phyloP scores from a whole-genome alignment of 2,113 vertebrate species.

The Sarotherodon lohbergeri region DNA sequence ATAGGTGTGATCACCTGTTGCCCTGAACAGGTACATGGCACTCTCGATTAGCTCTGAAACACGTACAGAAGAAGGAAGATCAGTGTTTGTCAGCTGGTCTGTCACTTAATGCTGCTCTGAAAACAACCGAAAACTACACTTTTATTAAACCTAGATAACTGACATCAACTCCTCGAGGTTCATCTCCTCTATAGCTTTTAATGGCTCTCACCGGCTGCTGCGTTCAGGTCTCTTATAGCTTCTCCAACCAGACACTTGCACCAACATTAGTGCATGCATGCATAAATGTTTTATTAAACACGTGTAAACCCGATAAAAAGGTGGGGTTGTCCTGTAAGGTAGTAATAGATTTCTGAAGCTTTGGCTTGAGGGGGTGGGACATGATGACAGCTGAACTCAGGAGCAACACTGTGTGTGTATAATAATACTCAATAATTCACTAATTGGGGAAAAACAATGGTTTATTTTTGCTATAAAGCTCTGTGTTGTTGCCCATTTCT shows the following conservation, averaged over 20 bases:
- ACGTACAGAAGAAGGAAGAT: background rate
- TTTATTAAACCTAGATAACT: background rate
- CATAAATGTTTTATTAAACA: background rate
- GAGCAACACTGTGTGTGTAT: no score
- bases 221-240: no score
- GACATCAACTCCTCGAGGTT: background rate
- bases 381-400: background rate
- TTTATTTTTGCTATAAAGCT: rapidly evolving
- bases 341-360: background rate
- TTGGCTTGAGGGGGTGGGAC: background rate
- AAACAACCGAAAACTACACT: background rate
- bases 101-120: background rate
- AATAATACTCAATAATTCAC: background rate
- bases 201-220: no score
- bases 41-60: constrained; percentile 94
- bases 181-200: background rate
- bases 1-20: constrained; percentile 88
- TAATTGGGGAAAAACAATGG: no score
- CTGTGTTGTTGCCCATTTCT: background rate
- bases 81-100: background rate
- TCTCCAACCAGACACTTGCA: no score
- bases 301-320: background rate
- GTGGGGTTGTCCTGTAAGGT: background rate
- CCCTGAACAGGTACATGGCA: constrained; percentile 95
- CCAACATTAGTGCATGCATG: background rate